phyloP scores from a whole-genome alignment of 2,113 vertebrate species.

The Oophaga pumilio region DNA sequence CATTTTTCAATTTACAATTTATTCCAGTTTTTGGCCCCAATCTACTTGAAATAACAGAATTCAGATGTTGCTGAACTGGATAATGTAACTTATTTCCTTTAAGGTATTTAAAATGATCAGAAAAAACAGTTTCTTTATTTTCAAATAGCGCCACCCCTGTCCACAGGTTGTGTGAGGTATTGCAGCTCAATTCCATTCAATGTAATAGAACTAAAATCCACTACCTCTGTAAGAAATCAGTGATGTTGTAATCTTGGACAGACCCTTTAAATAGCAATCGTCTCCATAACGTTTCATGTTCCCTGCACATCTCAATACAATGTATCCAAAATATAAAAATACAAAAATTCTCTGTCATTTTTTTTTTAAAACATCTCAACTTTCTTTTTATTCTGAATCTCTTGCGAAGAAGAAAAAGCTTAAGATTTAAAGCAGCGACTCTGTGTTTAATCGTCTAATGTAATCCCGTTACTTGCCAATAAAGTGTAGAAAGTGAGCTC shows the following conservation, averaged over 20 bases:
- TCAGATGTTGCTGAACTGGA: too few relatives aligned
- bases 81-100: too few relatives aligned
- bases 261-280: not conserved
- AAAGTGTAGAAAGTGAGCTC: not conserved
- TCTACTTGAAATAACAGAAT: not conserved
- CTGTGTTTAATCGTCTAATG: constrained; percentile 4
- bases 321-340: not conserved
- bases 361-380: not conserved
- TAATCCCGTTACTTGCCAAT: constrained; percentile 31
- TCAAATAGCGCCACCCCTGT: not conserved
- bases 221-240: not conserved
- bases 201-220: not conserved
- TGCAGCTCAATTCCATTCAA: not conserved
- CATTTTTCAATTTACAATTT: too few relatives aligned
- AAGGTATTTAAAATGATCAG: too few relatives aligned
- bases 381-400: not conserved
- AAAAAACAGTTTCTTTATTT: too few relatives aligned
- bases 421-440: not conserved
- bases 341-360: not conserved
- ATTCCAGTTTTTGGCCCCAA: not conserved
- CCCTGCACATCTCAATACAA: not conserved
- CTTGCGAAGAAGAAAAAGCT: not conserved
- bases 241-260: not conserved
- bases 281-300: not conserved
- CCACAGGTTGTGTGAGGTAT: not conserved